Percentiles rank a stretch among this genome's conserved stretches.
Evolutionary conservation across 2,797 vertebrate species (phyloP).

Genomic region (Pagetopsis macropterus): DNA sequence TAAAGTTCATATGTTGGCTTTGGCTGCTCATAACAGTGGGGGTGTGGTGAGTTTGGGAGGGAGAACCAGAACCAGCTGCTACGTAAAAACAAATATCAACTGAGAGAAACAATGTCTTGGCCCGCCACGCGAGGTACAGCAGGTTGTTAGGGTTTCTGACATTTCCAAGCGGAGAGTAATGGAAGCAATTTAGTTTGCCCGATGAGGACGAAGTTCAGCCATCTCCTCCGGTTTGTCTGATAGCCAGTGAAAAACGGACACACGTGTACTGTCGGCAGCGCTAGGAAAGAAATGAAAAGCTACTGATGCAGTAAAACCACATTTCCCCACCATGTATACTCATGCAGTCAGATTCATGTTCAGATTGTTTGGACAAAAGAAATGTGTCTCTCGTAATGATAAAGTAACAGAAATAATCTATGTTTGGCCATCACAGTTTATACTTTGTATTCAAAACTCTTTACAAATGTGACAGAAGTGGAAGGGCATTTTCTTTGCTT

Average conservation of each 20-base stretch:
- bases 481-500: not conserved
- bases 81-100: conserved; percentile 67
- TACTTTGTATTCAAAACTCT: not conserved
- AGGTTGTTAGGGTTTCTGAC: conserved; percentile 66
- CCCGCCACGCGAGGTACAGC: conserved; percentile 61
- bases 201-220: conserved; percentile 45
- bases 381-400: not conserved
- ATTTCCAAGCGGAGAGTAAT: conserved; percentile 62
- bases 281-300: conserved; percentile 5
- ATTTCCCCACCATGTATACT: conserved; percentile 10
- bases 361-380: conserved; percentile 3
- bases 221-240: conserved; percentile 57
- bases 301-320: conserved; percentile 22
- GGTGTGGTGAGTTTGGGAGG: conserved; percentile 28
- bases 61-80: conserved; percentile 75
- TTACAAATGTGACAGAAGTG: not conserved
- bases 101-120: conserved; percentile 61
- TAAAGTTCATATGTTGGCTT: conserved; percentile 68
- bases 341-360: conserved; percentile 17
- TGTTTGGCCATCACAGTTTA: not conserved
- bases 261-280: conserved; percentile 29
- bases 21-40: conserved; percentile 65
- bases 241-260: conserved; percentile 30
- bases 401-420: not conserved
- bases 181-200: conserved; percentile 57